Conservation (phyloP, 2,888 invertebrate genomes). For the Linnaemya vulpina region DNA sequence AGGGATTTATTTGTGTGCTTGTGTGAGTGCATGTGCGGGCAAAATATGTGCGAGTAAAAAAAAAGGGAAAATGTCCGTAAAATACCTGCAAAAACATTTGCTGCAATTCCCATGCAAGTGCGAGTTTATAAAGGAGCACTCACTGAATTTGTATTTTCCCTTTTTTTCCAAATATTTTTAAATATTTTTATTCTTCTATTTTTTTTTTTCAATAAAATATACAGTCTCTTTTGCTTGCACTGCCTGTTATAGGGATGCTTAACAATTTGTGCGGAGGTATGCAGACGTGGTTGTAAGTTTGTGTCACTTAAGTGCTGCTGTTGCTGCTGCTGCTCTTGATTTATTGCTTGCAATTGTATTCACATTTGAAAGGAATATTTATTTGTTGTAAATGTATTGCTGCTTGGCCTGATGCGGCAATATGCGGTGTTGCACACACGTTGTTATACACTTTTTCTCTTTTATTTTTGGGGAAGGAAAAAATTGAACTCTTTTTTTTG, state of each 20-base stretch:
- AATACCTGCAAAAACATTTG: slow-evolving; percentile 17
- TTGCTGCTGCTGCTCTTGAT: slow-evolving; percentile 64
- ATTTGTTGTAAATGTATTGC: slow-evolving; percentile 49
- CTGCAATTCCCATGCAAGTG: slow-evolving; percentile 13
- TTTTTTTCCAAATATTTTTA: no score
- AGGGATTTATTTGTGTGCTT: slow-evolving; percentile 1
- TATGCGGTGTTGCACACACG: slow-evolving; percentile 57
- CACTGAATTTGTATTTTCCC: neutral
- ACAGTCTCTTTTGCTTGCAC: slow-evolving; percentile 21
- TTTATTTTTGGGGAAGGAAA: slow-evolving; percentile 12
- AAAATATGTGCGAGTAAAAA: neutral
- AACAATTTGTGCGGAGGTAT: slow-evolving; percentile 3
- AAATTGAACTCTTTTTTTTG: no score
- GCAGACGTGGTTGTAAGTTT: slow-evolving; percentile 18
- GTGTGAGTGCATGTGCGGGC: neutral
- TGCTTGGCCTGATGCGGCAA: slow-evolving; percentile 53
- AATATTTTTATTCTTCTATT: no score
- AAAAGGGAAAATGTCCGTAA: neutral
- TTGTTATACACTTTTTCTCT: slow-evolving; percentile 34
- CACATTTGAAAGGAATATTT: slow-evolving; percentile 67
- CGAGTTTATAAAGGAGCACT: neutral
- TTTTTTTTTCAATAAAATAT: slow-evolving; percentile 1
- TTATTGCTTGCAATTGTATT: slow-evolving; percentile 70
- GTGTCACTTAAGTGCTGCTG: slow-evolving; percentile 56
- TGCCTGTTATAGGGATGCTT: slow-evolving; percentile 23